These are phyloP conservation scores for Hirundichthys speculiger DNA, from an alignment of 2,113 vertebrate genomes.

Conservation along the genomic window DNA sequence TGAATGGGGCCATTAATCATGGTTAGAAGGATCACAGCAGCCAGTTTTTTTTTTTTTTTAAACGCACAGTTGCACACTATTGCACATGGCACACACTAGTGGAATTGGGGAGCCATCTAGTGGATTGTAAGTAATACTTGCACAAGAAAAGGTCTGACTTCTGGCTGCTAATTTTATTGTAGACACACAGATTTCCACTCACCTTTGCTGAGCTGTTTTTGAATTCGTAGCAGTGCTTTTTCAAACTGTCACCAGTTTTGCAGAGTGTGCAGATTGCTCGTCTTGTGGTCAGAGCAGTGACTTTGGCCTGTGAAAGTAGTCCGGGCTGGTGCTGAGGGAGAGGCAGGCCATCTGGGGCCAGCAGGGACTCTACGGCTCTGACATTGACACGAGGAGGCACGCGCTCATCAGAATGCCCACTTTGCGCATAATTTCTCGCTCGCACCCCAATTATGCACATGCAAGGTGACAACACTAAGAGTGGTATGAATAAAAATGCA, in stretches of 20 bases:
- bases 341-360: conserved; percentile 72
- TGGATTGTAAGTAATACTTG: conserved; percentile 27
- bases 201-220: conserved; percentile 1
- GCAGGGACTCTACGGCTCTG: conserved; percentile 57
- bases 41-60: conserved; percentile 30
- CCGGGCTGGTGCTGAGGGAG: conserved; percentile 42
- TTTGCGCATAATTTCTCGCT: conserved; percentile 33
- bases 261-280: conserved; percentile 26
- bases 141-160: background rate
- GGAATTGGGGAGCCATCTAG: conserved; percentile 62
- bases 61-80: conserved; percentile 16
- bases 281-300: conserved; percentile 52
- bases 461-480: conserved; percentile 52
- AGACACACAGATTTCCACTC: background rate
- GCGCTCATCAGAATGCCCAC: conserved; percentile 23
- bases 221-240: background rate
- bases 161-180: background rate
- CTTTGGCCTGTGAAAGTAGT: conserved; percentile 54
- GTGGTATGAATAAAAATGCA: conserved; percentile 36
- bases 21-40: conserved; percentile 69
- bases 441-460: conserved; percentile 41
- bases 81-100: background rate
- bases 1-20: conserved; percentile 80
- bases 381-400: conserved; percentile 18
- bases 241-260: conserved; percentile 20